These are phyloP conservation scores for Eriocheir sinensis DNA, from an alignment of 1,140 invertebrate species.

Conservation along the genomic window DNA sequence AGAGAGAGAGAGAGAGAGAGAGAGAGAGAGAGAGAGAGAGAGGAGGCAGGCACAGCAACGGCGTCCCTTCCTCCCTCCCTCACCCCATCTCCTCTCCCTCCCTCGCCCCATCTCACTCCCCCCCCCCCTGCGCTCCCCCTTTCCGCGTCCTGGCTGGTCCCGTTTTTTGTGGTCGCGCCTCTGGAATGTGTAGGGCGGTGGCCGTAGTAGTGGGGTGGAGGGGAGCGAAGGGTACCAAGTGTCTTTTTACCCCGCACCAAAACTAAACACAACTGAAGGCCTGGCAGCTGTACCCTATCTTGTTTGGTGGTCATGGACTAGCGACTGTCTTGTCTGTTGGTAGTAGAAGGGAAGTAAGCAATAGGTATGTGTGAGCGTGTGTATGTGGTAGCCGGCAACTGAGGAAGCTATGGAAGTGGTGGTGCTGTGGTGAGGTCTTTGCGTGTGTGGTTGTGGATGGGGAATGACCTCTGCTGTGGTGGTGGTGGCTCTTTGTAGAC, in stretches of 20 bases:
- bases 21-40: background rate
- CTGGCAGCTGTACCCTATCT: background rate
- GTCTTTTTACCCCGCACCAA: background rate
- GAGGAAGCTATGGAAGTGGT: background rate
- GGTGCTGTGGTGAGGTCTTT: background rate
- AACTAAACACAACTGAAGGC: background rate
- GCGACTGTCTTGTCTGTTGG: background rate
- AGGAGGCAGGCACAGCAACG: background rate
- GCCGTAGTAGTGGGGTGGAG: slow-evolving; percentile 48
- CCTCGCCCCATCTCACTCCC: background rate
- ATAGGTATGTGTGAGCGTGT: background rate
- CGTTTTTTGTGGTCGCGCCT: slow-evolving; percentile 62
- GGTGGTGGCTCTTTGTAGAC: background rate
- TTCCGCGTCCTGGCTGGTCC: background rate
- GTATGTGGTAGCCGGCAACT: background rate
- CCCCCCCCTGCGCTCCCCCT: background rate
- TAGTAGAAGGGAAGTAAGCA: background rate
- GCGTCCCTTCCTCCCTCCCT: slow-evolving; percentile 13
- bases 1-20: background rate
- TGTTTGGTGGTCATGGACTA: background rate
- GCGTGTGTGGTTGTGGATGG: background rate
- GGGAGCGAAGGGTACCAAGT: background rate
- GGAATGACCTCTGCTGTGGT: background rate
- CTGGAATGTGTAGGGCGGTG: slow-evolving; percentile 68
- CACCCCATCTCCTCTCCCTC: background rate